Conservation (phyloP, 2,888 invertebrate species). For the Malachius bipustulatus region DNA sequence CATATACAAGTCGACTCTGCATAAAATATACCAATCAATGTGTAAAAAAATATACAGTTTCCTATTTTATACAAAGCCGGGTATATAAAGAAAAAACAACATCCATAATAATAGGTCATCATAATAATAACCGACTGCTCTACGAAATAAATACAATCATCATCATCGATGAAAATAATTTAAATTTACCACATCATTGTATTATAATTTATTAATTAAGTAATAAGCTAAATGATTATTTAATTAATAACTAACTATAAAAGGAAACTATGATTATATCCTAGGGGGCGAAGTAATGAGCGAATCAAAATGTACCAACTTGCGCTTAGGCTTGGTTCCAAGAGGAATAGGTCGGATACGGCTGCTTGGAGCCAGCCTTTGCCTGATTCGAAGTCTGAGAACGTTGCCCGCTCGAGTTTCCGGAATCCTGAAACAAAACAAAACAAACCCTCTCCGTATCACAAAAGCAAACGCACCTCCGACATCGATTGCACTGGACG, state of each 20-base stretch:
- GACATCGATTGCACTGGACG: too few species aligned
- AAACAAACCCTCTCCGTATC: too few species aligned
- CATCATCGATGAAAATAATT: conserved; percentile 26
- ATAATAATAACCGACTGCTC: conserved; percentile 10
- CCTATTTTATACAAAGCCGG: conserved; percentile 23
- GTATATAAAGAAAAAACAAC: not conserved
- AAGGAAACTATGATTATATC: too few species aligned
- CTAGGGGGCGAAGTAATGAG: conserved; percentile 25
- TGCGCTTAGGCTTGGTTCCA: conserved; percentile 48
- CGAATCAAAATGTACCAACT: conserved; percentile 17
- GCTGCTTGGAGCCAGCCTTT: conserved; percentile 46
- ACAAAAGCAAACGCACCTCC: too few species aligned
- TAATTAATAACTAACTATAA: too few species aligned
- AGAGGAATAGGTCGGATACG: conserved; percentile 47
- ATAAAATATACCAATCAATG: conserved; percentile 17
- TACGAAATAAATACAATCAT: conserved; percentile 23
- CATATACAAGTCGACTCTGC: conserved; percentile 14
- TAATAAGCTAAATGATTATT: too few species aligned
- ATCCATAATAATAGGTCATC: not conserved
- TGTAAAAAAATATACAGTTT: conserved; percentile 22
- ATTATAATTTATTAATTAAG: conserved; percentile 23
- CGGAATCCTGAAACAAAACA: conserved; percentile 43
- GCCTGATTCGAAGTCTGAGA: conserved; percentile 44
- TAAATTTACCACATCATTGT: conserved; percentile 20
- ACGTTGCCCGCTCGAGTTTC: conserved; percentile 40